These are phyloP conservation scores for Lepeophtheirus salmonis DNA, from an alignment of 1,140 invertebrate genomes.

Conservation along the genomic window DNA sequence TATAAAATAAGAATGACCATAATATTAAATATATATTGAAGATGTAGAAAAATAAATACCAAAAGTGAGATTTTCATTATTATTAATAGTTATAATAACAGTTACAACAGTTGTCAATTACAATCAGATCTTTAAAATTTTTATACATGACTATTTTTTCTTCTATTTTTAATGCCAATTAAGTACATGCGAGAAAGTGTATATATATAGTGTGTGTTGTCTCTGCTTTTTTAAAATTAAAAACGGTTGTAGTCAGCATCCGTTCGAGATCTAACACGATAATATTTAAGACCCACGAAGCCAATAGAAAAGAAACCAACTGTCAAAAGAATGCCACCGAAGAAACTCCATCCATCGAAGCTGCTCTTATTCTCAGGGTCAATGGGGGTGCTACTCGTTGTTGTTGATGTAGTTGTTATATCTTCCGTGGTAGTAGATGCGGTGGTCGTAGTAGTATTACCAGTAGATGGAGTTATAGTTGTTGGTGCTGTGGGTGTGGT, in stretches of 20 bases:
- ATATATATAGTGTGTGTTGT: too few species aligned
- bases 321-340: slow-evolving; percentile 16
- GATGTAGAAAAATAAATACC: too few species aligned
- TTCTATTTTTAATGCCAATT: too few species aligned
- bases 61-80: too few species aligned
- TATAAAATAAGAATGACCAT: too few species aligned
- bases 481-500: not conserved
- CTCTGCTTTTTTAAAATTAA: too few species aligned
- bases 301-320: slow-evolving; percentile 9
- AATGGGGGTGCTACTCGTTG: not conserved
- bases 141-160: too few species aligned
- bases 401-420: not conserved
- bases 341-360: slow-evolving; percentile 18
- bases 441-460: not conserved
- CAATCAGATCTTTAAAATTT: too few species aligned
- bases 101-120: too few species aligned
- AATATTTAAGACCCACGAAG: slow-evolving; percentile 14
- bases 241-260: slow-evolving; percentile 8
- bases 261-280: not conserved
- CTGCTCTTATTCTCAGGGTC: not conserved
- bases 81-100: too few species aligned
- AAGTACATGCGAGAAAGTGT: too few species aligned
- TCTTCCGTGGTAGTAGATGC: not conserved
- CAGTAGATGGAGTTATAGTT: not conserved
- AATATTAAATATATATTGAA: too few species aligned